These are phyloP conservation scores for Todus mexicanus DNA, from an alignment of 2,797 vertebrate species.

Conservation along the genomic window DNA sequence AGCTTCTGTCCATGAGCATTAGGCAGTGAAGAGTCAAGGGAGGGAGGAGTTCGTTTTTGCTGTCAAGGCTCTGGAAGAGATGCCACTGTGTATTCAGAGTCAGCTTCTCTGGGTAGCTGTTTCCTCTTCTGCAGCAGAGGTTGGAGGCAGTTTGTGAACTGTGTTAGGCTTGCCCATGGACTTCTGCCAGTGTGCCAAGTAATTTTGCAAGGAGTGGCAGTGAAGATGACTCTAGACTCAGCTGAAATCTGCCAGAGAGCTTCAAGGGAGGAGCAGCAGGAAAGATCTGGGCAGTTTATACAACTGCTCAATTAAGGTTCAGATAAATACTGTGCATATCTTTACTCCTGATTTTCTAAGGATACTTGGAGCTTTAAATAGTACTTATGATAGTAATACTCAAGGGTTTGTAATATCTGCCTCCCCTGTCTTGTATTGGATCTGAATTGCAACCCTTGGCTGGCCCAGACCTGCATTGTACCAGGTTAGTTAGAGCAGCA, in stretches of 20 bases:
- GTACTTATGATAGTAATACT: not conserved
- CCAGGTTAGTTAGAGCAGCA: not conserved
- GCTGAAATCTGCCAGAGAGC: not conserved
- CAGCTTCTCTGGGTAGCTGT: not conserved
- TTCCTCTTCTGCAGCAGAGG: not conserved
- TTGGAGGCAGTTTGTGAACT: not conserved
- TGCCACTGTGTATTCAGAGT: not conserved
- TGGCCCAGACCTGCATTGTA: not conserved
- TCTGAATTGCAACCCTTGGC: not conserved
- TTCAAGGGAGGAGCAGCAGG: not conserved
- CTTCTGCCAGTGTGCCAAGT: not conserved
- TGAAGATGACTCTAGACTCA: not conserved
- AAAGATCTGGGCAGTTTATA: not conserved
- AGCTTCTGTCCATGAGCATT: not conserved
- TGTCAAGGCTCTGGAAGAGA: not conserved
- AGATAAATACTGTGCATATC: not conserved
- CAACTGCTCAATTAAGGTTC: not conserved
- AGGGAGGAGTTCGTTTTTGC: not conserved
- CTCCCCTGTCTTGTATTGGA: not conserved
- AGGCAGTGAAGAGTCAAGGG: not conserved
- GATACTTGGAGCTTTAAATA: not conserved
- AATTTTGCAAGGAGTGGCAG: not conserved
- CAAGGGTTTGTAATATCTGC: not conserved
- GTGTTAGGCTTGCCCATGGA: not conserved
- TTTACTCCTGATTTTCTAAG: not conserved